Evolutionary conservation across 2,888 invertebrate genomes (phyloP).

Genomic region (Microplitis manilae): DNA sequence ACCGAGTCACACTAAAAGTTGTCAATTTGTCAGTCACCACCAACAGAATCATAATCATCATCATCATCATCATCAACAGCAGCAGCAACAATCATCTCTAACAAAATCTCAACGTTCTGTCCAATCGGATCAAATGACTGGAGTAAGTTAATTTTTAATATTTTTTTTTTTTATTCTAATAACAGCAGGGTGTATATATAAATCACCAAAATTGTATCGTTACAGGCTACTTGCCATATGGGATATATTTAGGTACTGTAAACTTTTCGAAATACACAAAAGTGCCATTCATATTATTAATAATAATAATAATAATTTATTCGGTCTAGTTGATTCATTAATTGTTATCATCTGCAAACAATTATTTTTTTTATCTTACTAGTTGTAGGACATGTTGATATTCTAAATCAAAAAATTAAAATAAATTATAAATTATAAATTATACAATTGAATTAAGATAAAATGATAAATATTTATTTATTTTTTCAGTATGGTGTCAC

Average conservation of each 20-base stretch:
- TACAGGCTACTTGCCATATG: slow-evolving; percentile 69
- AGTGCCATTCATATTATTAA: slow-evolving; percentile 35
- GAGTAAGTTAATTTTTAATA: slow-evolving; percentile 54
- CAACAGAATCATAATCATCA: slow-evolving; percentile 53
- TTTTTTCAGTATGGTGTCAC: slow-evolving; percentile 51
- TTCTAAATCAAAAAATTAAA: neutral
- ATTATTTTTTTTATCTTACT: neutral
- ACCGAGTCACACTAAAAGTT: slow-evolving; percentile 63
- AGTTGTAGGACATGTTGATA: no score
- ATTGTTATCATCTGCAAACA: slow-evolving; percentile 9
- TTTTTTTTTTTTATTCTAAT: slow-evolving; percentile 4
- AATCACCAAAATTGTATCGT: slow-evolving; percentile 62
- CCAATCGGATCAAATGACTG: slow-evolving; percentile 63
- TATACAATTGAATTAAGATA: neutral
- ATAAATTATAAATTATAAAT: slow-evolving; percentile 15
- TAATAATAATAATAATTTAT: neutral
- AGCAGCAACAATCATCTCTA: slow-evolving; percentile 44
- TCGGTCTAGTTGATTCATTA: neutral
- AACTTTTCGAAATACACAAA: slow-evolving; percentile 2
- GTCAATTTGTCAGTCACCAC: slow-evolving; percentile 61
- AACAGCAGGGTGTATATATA: neutral
- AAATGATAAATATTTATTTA: neutral
- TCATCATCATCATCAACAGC: slow-evolving; percentile 42
- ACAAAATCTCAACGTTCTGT: slow-evolving; percentile 65
- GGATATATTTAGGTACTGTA: slow-evolving; percentile 67